These are phyloP conservation scores for Bufo gargarizans DNA, from an alignment of 2,113 vertebrate species.

Conservation along the genomic window DNA sequence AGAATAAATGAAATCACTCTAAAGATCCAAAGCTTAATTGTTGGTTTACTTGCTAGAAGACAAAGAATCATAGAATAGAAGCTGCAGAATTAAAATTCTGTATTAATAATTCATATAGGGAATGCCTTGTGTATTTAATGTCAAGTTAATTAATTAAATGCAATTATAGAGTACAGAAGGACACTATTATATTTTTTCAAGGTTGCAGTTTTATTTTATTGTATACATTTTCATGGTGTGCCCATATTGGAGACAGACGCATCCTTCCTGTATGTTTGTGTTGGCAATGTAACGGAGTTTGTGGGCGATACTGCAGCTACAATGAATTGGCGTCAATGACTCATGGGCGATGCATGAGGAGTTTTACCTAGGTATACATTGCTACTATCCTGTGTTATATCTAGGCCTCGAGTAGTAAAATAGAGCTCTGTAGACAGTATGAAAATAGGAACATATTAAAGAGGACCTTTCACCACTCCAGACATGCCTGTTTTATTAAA, in stretches of 20 bases:
- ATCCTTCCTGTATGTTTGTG: neutral
- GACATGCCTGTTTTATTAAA: no score
- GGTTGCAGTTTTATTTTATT: neutral
- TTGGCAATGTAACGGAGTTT: no score
- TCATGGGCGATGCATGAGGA: neutral
- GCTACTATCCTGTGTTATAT: no score
- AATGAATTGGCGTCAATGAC: neutral
- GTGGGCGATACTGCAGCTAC: neutral
- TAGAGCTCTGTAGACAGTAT: no score
- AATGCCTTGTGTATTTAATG: neutral
- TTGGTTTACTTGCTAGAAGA: neutral
- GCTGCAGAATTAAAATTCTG: neutral
- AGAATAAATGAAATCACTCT: neutral
- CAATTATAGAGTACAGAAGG: no score
- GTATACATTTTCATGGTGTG: neutral
- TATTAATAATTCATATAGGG: neutral
- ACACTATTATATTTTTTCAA: no score
- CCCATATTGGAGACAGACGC: neutral
- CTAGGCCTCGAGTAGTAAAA: no score
- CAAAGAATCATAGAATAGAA: neutral
- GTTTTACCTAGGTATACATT: neutral
- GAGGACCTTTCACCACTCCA: no score
- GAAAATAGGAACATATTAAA: no score
- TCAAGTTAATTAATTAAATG: neutral
- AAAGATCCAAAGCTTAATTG: constrained; percentile 1